A percentile compares a stretch with the other conserved stretches of the same genome.
These are phyloP conservation scores for Acipenser transmontanus DNA, from an alignment of 2,797 vertebrate genomes.

Conservation along the genomic window DNA sequence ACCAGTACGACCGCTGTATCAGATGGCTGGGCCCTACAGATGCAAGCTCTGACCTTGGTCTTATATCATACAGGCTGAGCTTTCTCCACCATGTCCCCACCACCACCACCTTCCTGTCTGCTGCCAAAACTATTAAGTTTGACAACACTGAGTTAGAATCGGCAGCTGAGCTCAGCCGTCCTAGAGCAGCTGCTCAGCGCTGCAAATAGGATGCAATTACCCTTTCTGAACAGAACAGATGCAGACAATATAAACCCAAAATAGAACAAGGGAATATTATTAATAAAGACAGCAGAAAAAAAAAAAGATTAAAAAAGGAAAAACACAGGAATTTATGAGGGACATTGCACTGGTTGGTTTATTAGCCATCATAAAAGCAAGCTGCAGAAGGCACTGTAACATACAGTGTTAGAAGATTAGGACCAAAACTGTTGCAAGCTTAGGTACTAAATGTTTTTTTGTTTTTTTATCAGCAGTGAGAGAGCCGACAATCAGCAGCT, in stretches of 20 bases:
- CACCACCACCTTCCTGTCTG: not conserved
- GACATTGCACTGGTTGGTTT: conserved; percentile 8
- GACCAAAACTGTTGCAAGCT: not conserved
- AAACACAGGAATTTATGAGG: conserved; percentile 10
- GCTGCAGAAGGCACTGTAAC: not conserved
- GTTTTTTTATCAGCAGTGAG: not conserved
- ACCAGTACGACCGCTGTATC: not conserved
- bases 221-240: conserved; percentile 12
- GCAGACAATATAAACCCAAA: conserved; percentile 20
- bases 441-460: conserved; percentile 9
- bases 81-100: not conserved
- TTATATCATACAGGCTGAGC: not conserved
- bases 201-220: conserved; percentile 21
- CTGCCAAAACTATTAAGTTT: conserved; percentile 2
- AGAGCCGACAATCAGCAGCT: not conserved
- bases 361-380: conserved; percentile 7
- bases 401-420: not conserved
- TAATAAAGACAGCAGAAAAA: conserved; percentile 15
- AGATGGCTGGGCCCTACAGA: not conserved
- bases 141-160: not conserved
- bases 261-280: conserved; percentile 17
- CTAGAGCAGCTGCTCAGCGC: conserved; percentile 5
- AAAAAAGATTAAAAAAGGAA: conserved; percentile 20
- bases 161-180: not conserved
- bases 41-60: not conserved